These are phyloP conservation scores for Lucilia sericata DNA, from an alignment of 1,140 invertebrate species.

Conservation along the genomic window DNA sequence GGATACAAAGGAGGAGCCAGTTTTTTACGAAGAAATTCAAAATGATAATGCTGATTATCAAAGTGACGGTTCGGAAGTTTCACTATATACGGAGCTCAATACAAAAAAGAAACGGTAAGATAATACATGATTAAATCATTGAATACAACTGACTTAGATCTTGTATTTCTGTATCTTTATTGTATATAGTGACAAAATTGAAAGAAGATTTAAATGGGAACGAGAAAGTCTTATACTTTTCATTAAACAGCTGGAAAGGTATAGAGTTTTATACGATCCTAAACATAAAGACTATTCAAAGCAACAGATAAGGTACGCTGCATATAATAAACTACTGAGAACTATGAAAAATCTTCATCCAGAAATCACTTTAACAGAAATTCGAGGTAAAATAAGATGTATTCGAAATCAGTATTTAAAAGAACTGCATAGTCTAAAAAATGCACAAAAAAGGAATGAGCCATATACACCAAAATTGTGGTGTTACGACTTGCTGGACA, in stretches of 20 bases:
- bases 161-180: no score
- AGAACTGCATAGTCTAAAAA: not conserved
- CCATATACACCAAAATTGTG: not conserved
- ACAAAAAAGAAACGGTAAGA: no score
- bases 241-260: no score
- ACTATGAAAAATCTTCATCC: not conserved
- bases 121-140: no score
- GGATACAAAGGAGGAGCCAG: not conserved
- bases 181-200: no score
- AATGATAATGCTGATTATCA: not conserved
- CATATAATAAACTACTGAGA: not conserved
- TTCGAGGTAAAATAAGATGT: not conserved
- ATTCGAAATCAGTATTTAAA: not conserved
- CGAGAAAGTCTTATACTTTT: no score
- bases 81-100: no score
- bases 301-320: not conserved
- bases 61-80: not conserved
- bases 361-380: not conserved
- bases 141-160: no score
- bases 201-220: no score
- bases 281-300: no score
- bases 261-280: no score
- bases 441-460: not conserved
- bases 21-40: not conserved
- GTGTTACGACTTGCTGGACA: not conserved